A percentile compares a stretch with the other conserved stretches of the same genome.
phyloP scores from a whole-genome alignment of 1,140 invertebrate genomes.

The Drosophila parabipectinata region DNA sequence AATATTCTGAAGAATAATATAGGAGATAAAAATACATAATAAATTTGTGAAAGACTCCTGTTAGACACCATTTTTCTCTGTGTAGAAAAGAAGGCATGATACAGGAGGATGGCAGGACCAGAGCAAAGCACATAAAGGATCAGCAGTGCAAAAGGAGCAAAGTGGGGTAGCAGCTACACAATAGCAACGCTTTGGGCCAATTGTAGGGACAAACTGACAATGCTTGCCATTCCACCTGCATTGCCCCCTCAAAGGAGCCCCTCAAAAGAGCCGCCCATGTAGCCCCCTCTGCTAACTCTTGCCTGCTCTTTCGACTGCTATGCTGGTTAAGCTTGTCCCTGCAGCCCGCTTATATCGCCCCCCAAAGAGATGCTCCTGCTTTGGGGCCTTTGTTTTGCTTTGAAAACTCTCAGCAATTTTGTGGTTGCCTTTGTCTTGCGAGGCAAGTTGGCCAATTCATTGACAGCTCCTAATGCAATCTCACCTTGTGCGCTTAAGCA shows the following conservation, averaged over 20 bases:
- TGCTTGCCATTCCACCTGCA: constrained; percentile 40
- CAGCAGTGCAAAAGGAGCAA: neutral
- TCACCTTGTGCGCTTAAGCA: constrained; percentile 47
- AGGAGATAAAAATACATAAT: too few species aligned
- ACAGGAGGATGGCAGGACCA: constrained; percentile 12
- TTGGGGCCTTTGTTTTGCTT: constrained; percentile 45
- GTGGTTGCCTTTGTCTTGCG: constrained; percentile 49
- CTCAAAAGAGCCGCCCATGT: neutral
- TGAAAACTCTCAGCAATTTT: constrained; percentile 48
- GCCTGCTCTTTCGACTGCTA: neutral
- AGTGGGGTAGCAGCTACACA: constrained; percentile 30
- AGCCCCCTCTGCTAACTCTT: constrained; percentile 4
- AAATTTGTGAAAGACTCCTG: neutral
- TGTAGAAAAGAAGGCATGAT: neutral
- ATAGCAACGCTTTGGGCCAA: constrained; percentile 54
- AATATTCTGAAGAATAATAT: too few species aligned
- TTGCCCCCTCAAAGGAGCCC: constrained; percentile 5
- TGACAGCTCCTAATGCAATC: constrained; percentile 56
- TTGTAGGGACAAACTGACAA: constrained; percentile 46
- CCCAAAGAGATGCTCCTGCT: constrained; percentile 2
- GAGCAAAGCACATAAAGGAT: constrained; percentile 7
- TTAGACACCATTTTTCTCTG: neutral
- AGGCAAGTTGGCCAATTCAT: constrained; percentile 31
- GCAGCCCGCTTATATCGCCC: neutral
- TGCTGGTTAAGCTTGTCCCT: constrained; percentile 24